A percentile compares a stretch with the other conserved stretches of the same genome.
phyloP scores from a whole-genome alignment of 2,797 vertebrate genomes.

The Iguana delicatissima region DNA sequence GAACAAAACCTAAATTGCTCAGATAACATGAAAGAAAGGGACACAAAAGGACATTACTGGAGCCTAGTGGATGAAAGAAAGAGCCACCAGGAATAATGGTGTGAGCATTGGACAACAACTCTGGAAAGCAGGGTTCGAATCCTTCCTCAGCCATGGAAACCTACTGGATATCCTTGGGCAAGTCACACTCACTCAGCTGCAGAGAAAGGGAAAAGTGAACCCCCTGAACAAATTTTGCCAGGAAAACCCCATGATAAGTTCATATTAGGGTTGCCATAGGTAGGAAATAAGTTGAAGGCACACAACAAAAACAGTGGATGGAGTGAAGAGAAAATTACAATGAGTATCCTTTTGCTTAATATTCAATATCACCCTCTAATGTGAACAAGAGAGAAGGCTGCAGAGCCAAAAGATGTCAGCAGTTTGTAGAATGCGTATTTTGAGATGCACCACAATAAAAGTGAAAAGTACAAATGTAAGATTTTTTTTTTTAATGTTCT shows the following conservation, averaged over 20 bases:
- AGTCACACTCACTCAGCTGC: too few relatives aligned
- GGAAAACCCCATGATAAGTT: too few relatives aligned
- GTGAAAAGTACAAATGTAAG: not conserved
- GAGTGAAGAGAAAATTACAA: not conserved
- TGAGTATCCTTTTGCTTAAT: not conserved
- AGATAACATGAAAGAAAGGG: not conserved
- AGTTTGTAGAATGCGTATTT: not conserved
- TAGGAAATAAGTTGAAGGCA: too few relatives aligned
- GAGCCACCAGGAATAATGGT: too few relatives aligned
- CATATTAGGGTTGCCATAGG: too few relatives aligned
- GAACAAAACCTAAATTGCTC: not conserved
- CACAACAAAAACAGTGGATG: not conserved
- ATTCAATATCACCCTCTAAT: not conserved
- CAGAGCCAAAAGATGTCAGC: too few relatives aligned
- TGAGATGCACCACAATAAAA: accelerated
- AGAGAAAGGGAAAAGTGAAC: too few relatives aligned
- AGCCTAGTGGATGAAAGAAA: not conserved
- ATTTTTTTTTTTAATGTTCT: not conserved
- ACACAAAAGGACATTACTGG: not conserved
- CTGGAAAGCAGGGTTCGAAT: too few relatives aligned
- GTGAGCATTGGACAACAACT: too few relatives aligned
- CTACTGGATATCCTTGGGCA: too few relatives aligned
- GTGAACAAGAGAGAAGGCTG: not conserved
- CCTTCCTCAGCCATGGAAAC: too few relatives aligned
- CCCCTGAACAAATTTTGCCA: too few relatives aligned